These are phyloP conservation scores for Macaria notata DNA, from an alignment of 2,888 invertebrate species.

Conservation along the genomic window DNA sequence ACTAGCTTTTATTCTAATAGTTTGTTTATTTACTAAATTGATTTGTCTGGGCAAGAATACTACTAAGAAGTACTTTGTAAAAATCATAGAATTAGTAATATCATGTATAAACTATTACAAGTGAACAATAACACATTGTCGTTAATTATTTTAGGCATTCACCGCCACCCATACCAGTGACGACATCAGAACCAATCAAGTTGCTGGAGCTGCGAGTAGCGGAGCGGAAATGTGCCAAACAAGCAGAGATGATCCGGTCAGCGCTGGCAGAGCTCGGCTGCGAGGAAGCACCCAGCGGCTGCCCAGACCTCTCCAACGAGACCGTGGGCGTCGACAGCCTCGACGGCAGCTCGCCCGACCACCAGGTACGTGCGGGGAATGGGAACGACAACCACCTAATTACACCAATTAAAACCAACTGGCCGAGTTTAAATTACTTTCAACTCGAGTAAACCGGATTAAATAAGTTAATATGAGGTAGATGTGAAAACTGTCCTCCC, in stretches of 20 bases:
- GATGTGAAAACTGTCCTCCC: conserved; percentile 19
- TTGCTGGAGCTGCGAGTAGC: conserved; percentile 90
- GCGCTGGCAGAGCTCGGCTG: conserved; percentile 94
- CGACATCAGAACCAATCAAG: conserved; percentile 84
- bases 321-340: conserved; percentile 84
- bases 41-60: no score
- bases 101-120: no score
- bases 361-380: conserved; percentile 75
- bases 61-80: no score
- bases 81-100: no score
- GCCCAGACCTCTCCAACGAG: conserved; percentile 91
- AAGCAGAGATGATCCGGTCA: conserved; percentile 91
- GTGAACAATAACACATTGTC: no score
- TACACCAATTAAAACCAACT: conserved; percentile 18
- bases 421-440: conserved; percentile 9
- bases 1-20: conserved; percentile 6
- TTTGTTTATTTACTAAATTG: conserved; percentile 5
- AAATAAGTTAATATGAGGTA: conserved; percentile 4
- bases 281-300: conserved; percentile 93
- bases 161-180: conserved; percentile 73
- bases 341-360: conserved; percentile 85
- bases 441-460: conserved; percentile 7
- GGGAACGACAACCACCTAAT: conserved; percentile 5
- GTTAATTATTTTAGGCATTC: conserved; percentile 57
- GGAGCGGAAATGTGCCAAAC: conserved; percentile 91